Evolutionary conservation across 2,888 invertebrate species (phyloP), one percentile per base, ranked within the genome.

Genomic region (Dryobotodes eremita): DNA sequence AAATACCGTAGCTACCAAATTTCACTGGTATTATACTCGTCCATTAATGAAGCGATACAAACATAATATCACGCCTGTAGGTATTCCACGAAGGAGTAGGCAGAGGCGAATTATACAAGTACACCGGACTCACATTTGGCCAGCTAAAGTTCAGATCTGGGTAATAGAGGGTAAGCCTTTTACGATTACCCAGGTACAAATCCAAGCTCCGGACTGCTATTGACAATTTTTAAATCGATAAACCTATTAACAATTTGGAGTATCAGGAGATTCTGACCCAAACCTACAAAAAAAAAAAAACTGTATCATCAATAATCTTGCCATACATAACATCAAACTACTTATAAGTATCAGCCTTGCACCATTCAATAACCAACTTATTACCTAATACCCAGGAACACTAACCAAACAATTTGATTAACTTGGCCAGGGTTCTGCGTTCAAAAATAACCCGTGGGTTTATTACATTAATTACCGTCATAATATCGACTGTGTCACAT

Each of bases 401-500:
- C 2, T 17, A 7, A 31, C 0, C 1, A n/a, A 57, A 59, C 10
- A 59, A 82, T 26, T 64, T 0, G 8, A 23, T 64, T 10, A 42
- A 13, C 7, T 26, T 42, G 1, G 6, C 17, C 26, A 1, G 50
- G 3, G 1, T 23, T 13, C 31, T 6, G 2, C 55, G 26, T 20
- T 46, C 36, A 79, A 46, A 82, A 71, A 50, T 26, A 57, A 62
- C 4, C n/a, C 6, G 7, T 13, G 20, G 23, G 5, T 53, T 61
- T 59, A 50, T n/a, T 2, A 59, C 13, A 71, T 72, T 57, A 73
- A 87, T 75, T 74, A 77, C 10, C 17, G 6, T 15, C 13, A 36
- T 17, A 50, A n/a, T 70, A 74, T 77, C 79, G 75, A 79, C 73
- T 71, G 13, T 57, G 72, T 69, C 76, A 20, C 88, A 71, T 74